Conservation (phyloP, 2,797 vertebrate genomes). For the Parotocinclus haroldoi region DNA sequence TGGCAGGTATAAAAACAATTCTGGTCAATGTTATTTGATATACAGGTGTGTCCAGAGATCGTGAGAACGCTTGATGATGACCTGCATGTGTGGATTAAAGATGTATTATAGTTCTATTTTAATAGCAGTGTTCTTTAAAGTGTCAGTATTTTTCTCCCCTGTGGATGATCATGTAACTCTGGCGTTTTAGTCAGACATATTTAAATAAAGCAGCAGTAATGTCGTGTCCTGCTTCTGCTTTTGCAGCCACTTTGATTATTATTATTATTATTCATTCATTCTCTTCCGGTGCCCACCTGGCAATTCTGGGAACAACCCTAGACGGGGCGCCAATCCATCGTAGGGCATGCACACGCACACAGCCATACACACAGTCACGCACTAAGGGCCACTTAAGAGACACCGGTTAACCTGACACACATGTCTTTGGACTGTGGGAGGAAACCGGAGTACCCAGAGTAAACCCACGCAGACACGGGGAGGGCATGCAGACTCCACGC, state of each 20-base stretch:
- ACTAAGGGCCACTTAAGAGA: too few species aligned
- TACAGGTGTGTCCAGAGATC: constrained; percentile 32
- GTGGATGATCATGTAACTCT: constrained; percentile 59
- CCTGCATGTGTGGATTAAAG: constrained; percentile 58
- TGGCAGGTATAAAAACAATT: constrained; percentile 3
- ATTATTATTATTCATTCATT: too few species aligned
- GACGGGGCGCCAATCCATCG: not conserved
- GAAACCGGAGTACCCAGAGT: too few species aligned
- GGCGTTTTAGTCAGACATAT: constrained; percentile 81
- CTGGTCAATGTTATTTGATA: constrained; percentile 7
- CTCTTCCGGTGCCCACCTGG: not conserved
- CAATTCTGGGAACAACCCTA: not conserved
- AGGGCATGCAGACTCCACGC: too few species aligned
- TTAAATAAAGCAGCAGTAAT: constrained; percentile 62
- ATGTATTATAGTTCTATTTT: constrained; percentile 64
- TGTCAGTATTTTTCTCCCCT: constrained; percentile 52
- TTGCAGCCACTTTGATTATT: not conserved
- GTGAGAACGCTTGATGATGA: constrained; percentile 19
- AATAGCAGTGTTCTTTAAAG: constrained; percentile 54
- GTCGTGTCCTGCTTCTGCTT: not conserved
- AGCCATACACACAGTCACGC: too few species aligned
- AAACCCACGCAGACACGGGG: too few species aligned
- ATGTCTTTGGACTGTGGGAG: too few species aligned
- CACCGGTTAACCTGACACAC: too few species aligned
- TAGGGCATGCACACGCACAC: too few species aligned